Conservation (phyloP, 2,888 invertebrate species). For the Epiblema foenella region DNA sequence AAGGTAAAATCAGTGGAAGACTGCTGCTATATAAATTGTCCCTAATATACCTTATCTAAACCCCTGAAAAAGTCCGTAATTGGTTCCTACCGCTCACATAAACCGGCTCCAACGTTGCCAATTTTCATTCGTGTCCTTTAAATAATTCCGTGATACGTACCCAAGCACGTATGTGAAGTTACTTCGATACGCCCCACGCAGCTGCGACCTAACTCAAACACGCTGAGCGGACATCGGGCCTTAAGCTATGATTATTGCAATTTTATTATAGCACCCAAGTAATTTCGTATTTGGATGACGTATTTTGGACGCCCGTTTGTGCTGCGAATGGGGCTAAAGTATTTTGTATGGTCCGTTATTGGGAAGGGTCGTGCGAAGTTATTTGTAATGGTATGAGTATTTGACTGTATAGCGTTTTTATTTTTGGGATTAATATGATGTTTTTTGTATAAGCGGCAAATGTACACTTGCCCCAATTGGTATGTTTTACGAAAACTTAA, state of each 20-base stretch:
- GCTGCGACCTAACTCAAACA: conserved; percentile 40
- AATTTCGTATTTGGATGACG: conserved; percentile 39
- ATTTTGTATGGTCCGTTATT: conserved; percentile 24
- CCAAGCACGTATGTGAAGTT: conserved; percentile 36
- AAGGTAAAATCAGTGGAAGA: neutral
- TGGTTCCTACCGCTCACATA: neutral
- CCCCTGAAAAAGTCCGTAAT: neutral
- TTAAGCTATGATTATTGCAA: conserved; percentile 43
- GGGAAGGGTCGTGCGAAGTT: conserved; percentile 20
- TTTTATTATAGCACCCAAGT: conserved; percentile 35
- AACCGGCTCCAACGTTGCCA: conserved; percentile 18
- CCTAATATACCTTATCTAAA: neutral
- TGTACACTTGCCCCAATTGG: neutral
- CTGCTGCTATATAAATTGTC: neutral
- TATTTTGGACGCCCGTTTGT: conserved; percentile 36
- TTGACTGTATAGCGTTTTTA: conserved; percentile 3
- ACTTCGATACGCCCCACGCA: conserved; percentile 26
- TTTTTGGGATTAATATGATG: neutral
- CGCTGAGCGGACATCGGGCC: conserved; percentile 15
- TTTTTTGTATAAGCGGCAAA: neutral
- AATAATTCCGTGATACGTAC: conserved; percentile 35
- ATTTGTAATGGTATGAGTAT: conserved; percentile 20
- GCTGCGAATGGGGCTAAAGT: conserved; percentile 22
- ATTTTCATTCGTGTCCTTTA: conserved; percentile 24
- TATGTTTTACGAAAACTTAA: neutral